Percentiles rank a stretch among this genome's conserved stretches.
Evolutionary conservation across 1,140 invertebrate species (phyloP).

Genomic region (Varroa destructor): DNA sequence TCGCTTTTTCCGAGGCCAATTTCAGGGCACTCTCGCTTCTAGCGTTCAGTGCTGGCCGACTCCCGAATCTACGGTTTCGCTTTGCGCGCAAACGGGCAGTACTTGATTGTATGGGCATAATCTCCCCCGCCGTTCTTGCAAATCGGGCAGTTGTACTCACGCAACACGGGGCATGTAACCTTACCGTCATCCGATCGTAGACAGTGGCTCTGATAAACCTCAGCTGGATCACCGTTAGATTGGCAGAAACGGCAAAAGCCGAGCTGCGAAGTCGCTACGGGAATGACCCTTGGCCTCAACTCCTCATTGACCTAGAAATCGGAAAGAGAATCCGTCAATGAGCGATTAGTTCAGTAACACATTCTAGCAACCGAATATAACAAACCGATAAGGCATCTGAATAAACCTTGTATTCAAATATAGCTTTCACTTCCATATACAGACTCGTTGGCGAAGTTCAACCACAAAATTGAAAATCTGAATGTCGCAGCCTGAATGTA

Average conservation of each 20-base stretch:
- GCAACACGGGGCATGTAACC: slow-evolving; percentile 42
- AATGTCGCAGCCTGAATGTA: too few relatives aligned
- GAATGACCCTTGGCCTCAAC: background rate
- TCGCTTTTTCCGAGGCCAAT: too few relatives aligned
- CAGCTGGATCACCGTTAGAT: slow-evolving; percentile 17
- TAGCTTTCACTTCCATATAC: too few relatives aligned
- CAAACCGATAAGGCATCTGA: too few relatives aligned
- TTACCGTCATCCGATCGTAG: slow-evolving; percentile 17
- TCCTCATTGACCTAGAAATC: background rate
- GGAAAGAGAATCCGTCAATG: slow-evolving; percentile 39
- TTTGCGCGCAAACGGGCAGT: slow-evolving; percentile 11
- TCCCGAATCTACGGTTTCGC: background rate
- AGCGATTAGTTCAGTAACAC: too few relatives aligned
- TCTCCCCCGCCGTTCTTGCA: slow-evolving; percentile 56
- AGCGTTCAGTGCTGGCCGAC: too few relatives aligned
- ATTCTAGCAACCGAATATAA: too few relatives aligned
- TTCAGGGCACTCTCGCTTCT: too few relatives aligned
- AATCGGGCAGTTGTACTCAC: slow-evolving; percentile 53
- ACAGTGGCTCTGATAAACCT: slow-evolving; percentile 21
- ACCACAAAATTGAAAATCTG: too few relatives aligned
- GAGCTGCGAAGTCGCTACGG: slow-evolving; percentile 8
- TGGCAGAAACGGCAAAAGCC: slow-evolving; percentile 21
- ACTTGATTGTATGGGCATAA: slow-evolving; percentile 51
- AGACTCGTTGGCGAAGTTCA: too few relatives aligned
- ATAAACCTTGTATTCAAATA: too few relatives aligned